Evolutionary conservation across 1,140 invertebrate genomes (phyloP), one percentile per base, ranked within the genome.

Genomic region (Onthophagus taurus): DNA sequence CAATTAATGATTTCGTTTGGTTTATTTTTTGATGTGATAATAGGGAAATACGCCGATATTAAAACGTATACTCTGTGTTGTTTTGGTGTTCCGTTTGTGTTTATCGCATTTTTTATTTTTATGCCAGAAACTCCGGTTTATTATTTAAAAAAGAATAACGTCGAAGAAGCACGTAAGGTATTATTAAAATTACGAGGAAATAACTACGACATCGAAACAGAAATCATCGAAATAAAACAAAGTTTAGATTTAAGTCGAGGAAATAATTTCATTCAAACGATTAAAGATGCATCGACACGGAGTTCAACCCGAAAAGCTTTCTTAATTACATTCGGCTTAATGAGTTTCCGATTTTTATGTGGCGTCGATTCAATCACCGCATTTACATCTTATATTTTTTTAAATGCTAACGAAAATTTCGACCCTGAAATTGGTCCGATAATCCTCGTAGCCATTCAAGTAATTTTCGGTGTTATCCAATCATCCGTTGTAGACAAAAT

Each of bases 401-500:
- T 30, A 13, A 44, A 39, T 12, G 47, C 52, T 12, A 46, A 43
- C 3, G 42, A 47, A 6, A 42, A 37, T 1, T 45, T 89, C 3
- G 57, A 73, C 24, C 57, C 77, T 0, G 68, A 70, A 52, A 55
- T 69, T 1, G 72, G 70, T 2, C 76, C 85, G 0, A 83, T 89
- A 29, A 72, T 88, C 34, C 70, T 91, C n/a, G 86, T 80, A 1
- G 60, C 68, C 13, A 77, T 87, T 16, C 82, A 87, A 61, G 74
- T 90, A 4, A 24, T 77, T 2, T 74, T 76, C 8, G 85, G 81
- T 6, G 59, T 75, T 9, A 59, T 77, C 1, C 75, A 80, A 9
- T 68, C 77, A 0, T 39, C 76, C 35, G 55, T 87, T 31, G 78
- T 90, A 41, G 77, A 78, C 57, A 76, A 63, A 54, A 54, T 75